These are phyloP conservation scores for Agrilus planipennis DNA, from an alignment of 1,140 invertebrate species.

Conservation along the genomic window DNA sequence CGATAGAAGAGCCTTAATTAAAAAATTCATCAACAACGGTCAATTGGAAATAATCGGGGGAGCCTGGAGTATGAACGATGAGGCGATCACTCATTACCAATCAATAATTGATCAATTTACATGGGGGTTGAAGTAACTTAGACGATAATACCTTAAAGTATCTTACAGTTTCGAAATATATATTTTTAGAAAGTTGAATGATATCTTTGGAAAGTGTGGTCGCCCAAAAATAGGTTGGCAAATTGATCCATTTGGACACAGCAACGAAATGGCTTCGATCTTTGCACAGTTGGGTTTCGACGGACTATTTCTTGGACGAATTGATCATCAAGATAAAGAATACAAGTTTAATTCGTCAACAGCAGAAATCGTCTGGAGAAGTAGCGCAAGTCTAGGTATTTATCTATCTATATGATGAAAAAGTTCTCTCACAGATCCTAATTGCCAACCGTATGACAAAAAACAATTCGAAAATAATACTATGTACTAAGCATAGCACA, in stretches of 20 bases:
- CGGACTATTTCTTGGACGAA: slow-evolving; percentile 73
- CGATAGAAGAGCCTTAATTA: slow-evolving; percentile 32
- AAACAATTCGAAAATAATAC: no score
- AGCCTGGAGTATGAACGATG: slow-evolving; percentile 68
- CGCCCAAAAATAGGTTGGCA: slow-evolving; percentile 76
- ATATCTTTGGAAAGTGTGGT: slow-evolving; percentile 71
- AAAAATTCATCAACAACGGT: slow-evolving; percentile 39
- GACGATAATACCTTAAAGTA: no score
- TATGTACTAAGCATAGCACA: no score
- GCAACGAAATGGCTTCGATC: slow-evolving; percentile 70
- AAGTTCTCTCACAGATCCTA: no score
- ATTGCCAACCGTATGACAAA: no score
- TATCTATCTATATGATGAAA: no score
- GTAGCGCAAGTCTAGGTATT: slow-evolving; percentile 49
- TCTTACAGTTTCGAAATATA: no score
- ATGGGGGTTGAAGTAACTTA: slow-evolving; percentile 43
- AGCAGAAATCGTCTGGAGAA: slow-evolving; percentile 79
- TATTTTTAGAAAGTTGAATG: slow-evolving; percentile 46
- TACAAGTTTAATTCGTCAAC: slow-evolving; percentile 45
- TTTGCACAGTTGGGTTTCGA: slow-evolving; percentile 75
- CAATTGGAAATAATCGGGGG: slow-evolving; percentile 62
- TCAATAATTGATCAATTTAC: slow-evolving; percentile 72
- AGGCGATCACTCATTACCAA: slow-evolving; percentile 64
- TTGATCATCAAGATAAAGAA: slow-evolving; percentile 76
- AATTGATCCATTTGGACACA: slow-evolving; percentile 88